These are phyloP conservation scores for Cylindroiulus punctatus DNA, from an alignment of 2,888 invertebrate genomes.

Conservation along the genomic window DNA sequence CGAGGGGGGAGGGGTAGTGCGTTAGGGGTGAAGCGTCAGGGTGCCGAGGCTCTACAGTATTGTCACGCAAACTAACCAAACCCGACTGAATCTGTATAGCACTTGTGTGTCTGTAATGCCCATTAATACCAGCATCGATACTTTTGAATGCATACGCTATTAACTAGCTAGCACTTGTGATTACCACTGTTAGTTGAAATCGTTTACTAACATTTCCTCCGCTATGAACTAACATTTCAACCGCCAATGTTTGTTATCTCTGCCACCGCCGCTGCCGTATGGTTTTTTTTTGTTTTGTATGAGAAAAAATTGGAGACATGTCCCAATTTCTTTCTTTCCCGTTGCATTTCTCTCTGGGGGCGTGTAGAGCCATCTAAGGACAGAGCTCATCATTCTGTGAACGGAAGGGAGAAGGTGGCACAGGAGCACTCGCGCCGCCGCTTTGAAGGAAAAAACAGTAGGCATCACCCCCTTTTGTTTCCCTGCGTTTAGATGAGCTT, in stretches of 20 bases:
- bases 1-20: not conserved
- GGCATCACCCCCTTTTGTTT: slow-evolving; percentile 56
- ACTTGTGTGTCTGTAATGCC: slow-evolving; percentile 29
- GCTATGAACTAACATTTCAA: not conserved
- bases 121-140: slow-evolving; percentile 21
- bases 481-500: slow-evolving; percentile 44
- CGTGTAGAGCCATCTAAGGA: slow-evolving; percentile 52
- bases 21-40: too few species aligned
- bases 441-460: slow-evolving; percentile 57
- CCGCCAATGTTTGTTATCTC: slow-evolving; percentile 12
- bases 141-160: slow-evolving; percentile 12
- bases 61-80: not conserved
- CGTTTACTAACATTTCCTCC: slow-evolving; percentile 3
- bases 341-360: slow-evolving; percentile 55
- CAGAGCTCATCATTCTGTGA: slow-evolving; percentile 49
- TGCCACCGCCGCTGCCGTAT: slow-evolving; percentile 10
- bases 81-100: not conserved
- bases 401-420: slow-evolving; percentile 54
- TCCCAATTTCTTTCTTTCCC: slow-evolving; percentile 54
- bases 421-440: slow-evolving; percentile 60
- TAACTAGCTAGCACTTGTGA: slow-evolving; percentile 38
- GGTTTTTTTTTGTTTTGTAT: slow-evolving; percentile 39
- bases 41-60: not conserved
- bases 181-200: not conserved
- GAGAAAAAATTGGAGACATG: slow-evolving; percentile 39